Conservation (phyloP, 2,797 vertebrate genomes). For the Esox lucius region DNA sequence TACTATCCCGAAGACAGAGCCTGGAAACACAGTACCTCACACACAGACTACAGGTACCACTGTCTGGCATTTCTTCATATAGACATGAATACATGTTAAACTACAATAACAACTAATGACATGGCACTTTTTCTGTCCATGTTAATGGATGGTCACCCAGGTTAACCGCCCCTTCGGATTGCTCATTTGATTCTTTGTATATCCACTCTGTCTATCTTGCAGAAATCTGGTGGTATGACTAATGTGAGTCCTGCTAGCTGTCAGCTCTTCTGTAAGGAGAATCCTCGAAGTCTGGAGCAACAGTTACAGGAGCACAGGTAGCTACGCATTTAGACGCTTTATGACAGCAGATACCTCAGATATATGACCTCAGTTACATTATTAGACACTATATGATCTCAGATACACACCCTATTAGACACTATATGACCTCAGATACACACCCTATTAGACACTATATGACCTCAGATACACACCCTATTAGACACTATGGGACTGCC, state of each 20-base stretch:
- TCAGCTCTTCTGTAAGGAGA: constrained; percentile 93
- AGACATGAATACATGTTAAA: background rate
- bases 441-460: no score
- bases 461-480: no score
- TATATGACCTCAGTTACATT: no score
- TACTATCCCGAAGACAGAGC: constrained; percentile 87
- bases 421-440: no score
- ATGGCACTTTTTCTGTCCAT: background rate
- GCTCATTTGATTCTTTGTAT: background rate
- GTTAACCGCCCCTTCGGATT: no score
- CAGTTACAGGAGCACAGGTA: constrained; percentile 98
- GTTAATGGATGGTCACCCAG: background rate
- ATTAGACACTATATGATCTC: no score
- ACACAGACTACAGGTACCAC: constrained; percentile 61
- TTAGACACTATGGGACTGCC: no score
- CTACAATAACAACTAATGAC: background rate
- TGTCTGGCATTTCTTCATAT: background rate
- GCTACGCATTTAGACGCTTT: background rate
- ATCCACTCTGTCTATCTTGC: constrained; percentile 33
- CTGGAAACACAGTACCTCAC: constrained; percentile 91
- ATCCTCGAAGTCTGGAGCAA: constrained; percentile 92
- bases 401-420: no score
- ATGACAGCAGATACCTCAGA: no score
- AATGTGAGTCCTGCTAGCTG: constrained; percentile 85
- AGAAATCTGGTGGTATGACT: constrained; percentile 83